Evolutionary conservation across 2,888 invertebrate genomes (phyloP).

Genomic region (Pasiphila rectangulata): DNA sequence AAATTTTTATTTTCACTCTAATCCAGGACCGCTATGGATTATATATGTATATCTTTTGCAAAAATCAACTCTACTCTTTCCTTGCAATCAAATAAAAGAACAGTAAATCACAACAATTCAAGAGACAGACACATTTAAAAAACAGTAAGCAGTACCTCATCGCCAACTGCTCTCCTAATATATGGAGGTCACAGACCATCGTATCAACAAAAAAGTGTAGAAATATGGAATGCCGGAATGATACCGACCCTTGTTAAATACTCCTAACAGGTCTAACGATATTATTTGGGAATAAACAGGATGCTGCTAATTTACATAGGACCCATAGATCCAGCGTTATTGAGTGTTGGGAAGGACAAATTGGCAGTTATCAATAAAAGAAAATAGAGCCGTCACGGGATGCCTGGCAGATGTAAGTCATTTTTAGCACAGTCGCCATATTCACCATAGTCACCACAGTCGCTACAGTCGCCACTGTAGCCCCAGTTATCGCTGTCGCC

Average conservation of each 20-base stretch:
- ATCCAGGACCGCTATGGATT: too few relatives aligned
- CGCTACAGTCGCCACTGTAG: too few relatives aligned
- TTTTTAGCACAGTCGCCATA: too few relatives aligned
- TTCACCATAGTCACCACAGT: too few relatives aligned
- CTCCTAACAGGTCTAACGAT: conserved; percentile 41
- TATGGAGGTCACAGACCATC: conserved; percentile 57
- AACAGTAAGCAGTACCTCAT: conserved; percentile 20
- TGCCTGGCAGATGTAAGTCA: too few relatives aligned
- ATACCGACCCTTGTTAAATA: conserved; percentile 63
- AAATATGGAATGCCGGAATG: conserved; percentile 58
- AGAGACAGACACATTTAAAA: conserved; percentile 14
- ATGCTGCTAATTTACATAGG: conserved; percentile 50
- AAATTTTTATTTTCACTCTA: too few relatives aligned
- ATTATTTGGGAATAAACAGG: conserved; percentile 54
- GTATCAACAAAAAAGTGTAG: conserved; percentile 50
- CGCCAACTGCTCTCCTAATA: conserved; percentile 41
- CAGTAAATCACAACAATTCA: background rate
- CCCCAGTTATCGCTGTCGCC: too few relatives aligned
- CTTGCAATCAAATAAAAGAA: too few relatives aligned
- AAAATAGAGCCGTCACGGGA: too few relatives aligned
- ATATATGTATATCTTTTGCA: too few relatives aligned
- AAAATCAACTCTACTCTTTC: too few relatives aligned
- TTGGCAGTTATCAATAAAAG: too few relatives aligned
- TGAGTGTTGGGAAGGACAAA: conserved; percentile 7
- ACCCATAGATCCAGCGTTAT: conserved; percentile 22